These are phyloP conservation scores for Silvanus unidentatus DNA, from an alignment of 2,888 invertebrate genomes.

Conservation along the genomic window DNA sequence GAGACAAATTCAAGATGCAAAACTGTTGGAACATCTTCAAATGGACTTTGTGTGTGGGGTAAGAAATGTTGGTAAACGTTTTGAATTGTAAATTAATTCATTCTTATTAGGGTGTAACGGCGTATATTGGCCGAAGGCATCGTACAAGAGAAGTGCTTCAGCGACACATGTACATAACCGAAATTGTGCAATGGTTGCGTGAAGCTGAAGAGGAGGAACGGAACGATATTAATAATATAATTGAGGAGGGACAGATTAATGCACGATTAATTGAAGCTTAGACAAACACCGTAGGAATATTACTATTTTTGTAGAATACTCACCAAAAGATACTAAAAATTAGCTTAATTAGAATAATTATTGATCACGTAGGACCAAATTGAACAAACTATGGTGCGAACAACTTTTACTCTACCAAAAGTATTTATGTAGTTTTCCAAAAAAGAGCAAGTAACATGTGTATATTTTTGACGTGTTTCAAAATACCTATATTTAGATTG, in stretches of 20 bases:
- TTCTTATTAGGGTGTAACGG: conserved; percentile 50
- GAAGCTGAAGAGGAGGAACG: conserved; percentile 52
- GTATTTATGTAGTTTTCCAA: no score
- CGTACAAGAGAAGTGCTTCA: conserved; percentile 71
- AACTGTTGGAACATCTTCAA: conserved; percentile 49
- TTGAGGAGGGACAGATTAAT: conserved; percentile 34
- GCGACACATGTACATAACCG: conserved; percentile 67
- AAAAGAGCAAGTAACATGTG: no score
- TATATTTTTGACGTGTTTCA: no score
- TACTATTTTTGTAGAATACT: no score
- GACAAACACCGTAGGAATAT: neutral
- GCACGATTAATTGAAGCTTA: conserved; percentile 31
- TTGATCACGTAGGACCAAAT: no score
- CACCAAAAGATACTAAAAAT: no score
- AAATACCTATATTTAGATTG: no score
- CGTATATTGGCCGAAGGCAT: conserved; percentile 68
- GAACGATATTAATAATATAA: conserved; percentile 28
- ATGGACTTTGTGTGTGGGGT: conserved; percentile 49
- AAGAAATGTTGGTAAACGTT: conserved; percentile 19
- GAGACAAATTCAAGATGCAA: conserved; percentile 50
- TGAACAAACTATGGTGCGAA: no score
- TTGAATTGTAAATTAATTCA: neutral
- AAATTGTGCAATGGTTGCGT: conserved; percentile 68
- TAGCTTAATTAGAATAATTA: no score
- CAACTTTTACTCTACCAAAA: no score